Evolutionary conservation across 2,888 invertebrate genomes (phyloP), one percentile per base, ranked within the genome.

Genomic region (Strigamia transsilvanica): DNA sequence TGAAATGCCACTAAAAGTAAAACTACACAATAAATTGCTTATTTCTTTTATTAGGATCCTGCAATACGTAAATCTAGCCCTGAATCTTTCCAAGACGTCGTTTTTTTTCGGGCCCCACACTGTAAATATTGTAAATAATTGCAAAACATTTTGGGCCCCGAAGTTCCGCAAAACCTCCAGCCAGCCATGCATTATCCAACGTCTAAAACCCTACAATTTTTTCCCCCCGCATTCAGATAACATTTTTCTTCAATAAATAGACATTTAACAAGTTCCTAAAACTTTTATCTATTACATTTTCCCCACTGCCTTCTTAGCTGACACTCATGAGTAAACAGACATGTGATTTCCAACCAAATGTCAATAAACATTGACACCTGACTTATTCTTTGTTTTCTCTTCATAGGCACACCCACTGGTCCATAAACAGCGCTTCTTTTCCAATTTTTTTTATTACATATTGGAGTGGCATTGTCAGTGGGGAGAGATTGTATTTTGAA

Each of bases 361-460:
- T 73, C 73, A 73, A 73, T 73, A 73, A 73, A 73, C 73, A 73
- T 73, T 73, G 73, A 73, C 73, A 73, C 73, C 32, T 73, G 73
- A 73, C 73, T 73, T 73, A 73, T 73, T 73, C 73, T 73, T 73
- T 73, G 27, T n/a, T 23, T 32, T 73, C 23, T 73, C 73, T 73
- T 27, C 32, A 73, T 73, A 73, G 73, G 73, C 73, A 73, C 73
- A 73, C 73, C 73, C 73, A 73, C 73, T 32, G 73, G 73, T 73
- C 73, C 73, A 73, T 73, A 73, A 73, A 73, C 73, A 73, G 27
- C 32, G 27, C 9, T 73, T 27, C 23, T 73, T 73, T 73, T 73
- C 10, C 73, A 2, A 13, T 27, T 32, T n/a, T 73, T 32, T 73
- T 32, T 27, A 32, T 73, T 32, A 12, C n/a, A 12, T 13, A 32